Conservation (phyloP, 2,888 invertebrate genomes). For the Homarus gammarus region DNA sequence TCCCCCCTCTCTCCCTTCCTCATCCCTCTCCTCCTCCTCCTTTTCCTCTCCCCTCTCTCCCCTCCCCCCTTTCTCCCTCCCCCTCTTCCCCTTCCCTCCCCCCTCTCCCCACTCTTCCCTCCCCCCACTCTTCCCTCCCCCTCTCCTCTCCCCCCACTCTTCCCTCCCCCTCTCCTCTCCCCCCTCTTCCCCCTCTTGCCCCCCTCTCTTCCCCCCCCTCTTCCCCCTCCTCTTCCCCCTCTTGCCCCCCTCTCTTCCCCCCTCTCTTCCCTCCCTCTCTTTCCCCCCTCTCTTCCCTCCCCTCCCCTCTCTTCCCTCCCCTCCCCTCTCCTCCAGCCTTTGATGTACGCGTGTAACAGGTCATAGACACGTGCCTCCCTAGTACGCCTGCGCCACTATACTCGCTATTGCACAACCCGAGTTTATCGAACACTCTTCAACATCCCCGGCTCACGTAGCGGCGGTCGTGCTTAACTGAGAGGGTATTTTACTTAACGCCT, state of each 20-base stretch:
- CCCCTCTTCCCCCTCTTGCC: not conserved
- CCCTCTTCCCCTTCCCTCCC: not conserved
- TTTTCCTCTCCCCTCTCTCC: not conserved
- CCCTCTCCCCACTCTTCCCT: not conserved
- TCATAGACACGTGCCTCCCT: not conserved
- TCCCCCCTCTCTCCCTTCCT: not conserved
- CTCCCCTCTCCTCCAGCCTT: not conserved
- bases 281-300: not conserved
- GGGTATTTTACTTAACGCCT: too few relatives aligned
- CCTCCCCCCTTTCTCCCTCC: not conserved
- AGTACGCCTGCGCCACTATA: too few relatives aligned
- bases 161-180: not conserved
- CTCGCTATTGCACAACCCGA: too few relatives aligned
- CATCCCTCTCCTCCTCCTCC: not conserved
- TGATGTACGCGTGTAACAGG: slow-evolving; percentile 6
- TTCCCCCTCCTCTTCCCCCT: not conserved
- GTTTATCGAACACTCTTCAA: too few relatives aligned
- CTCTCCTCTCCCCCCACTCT: not conserved
- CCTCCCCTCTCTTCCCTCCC: not conserved
- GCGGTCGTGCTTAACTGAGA: too few relatives aligned
- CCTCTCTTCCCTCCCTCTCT: not conserved
- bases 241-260: not conserved
- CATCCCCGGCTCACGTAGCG: too few relatives aligned
- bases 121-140: not conserved
- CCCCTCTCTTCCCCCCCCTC: not conserved